Percentiles rank a stretch among this genome's conserved stretches.
Conservation (phyloP, 1,140 invertebrate genomes). For the Ephestia elutella region DNA sequence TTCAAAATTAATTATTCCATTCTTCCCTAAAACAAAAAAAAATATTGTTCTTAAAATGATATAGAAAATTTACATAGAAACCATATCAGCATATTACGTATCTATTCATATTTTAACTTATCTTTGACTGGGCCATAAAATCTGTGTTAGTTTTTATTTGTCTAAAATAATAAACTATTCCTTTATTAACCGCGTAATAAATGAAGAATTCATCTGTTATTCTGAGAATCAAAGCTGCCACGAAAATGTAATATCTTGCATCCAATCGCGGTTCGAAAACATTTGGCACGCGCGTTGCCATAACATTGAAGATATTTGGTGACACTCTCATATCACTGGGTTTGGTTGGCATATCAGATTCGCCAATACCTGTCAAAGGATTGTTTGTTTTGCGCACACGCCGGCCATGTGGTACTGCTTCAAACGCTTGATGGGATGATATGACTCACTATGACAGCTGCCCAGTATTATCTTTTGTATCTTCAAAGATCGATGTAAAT, state of each 20-base stretch:
- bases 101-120: too few relatives aligned
- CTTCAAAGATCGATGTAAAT: neutral
- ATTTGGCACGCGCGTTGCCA: constrained; percentile 3
- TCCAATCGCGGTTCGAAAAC: neutral
- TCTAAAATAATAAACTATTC: too few relatives aligned
- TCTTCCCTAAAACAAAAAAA: too few relatives aligned
- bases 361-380: neutral
- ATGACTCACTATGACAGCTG: neutral
- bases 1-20: too few relatives aligned
- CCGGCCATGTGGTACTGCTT: neutral
- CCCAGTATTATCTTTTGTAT: neutral
- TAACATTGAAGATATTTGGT: constrained; percentile 1
- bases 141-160: too few relatives aligned
- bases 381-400: constrained; percentile 2
- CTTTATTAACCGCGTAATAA: too few relatives aligned
- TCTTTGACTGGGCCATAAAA: too few relatives aligned
- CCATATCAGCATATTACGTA: too few relatives aligned
- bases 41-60: too few relatives aligned
- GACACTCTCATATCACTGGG: neutral
- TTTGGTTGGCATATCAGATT: neutral
- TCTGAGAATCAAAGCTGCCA: neutral
- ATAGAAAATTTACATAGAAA: too few relatives aligned
- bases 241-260: neutral
- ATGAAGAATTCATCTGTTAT: too few relatives aligned
- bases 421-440: neutral